These are phyloP conservation scores for Mustela lutreola DNA, from an alignment of 2,113 vertebrate genomes.

Conservation along the genomic window DNA sequence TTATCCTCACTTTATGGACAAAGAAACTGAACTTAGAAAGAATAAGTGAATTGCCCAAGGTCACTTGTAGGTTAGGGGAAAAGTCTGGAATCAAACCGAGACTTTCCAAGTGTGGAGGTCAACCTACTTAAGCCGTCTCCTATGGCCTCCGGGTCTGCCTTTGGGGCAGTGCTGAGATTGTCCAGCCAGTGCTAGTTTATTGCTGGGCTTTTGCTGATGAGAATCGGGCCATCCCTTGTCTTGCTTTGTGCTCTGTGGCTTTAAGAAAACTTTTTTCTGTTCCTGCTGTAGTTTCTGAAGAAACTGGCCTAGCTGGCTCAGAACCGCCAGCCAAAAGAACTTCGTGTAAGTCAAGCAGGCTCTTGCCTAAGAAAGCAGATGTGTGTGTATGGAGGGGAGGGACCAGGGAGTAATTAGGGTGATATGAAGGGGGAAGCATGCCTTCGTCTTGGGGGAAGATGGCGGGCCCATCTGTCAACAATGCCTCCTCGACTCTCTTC, in stretches of 20 bases:
- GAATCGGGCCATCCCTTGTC: not conserved
- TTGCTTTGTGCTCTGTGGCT: constrained; percentile 26
- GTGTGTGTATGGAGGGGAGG: constrained; percentile 55
- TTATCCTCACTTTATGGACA: not conserved
- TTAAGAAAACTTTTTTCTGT: constrained; percentile 61
- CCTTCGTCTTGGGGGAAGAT: constrained; percentile 37
- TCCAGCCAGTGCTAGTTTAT: too few relatives aligned
- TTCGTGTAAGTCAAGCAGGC: constrained; percentile 61
- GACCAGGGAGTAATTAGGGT: constrained; percentile 50
- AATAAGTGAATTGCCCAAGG: not conserved
- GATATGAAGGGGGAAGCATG: not conserved
- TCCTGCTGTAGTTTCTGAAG: constrained; percentile 62
- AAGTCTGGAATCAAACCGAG: not conserved
- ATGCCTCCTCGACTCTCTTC: constrained; percentile 14
- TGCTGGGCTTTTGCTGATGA: not conserved
- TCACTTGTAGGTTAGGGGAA: not conserved
- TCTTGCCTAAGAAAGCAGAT: constrained; percentile 76
- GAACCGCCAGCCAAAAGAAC: constrained; percentile 62
- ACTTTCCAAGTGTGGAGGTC: not conserved
- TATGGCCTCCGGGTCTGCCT: rapidly evolving
- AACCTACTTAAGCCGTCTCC: too few relatives aligned
- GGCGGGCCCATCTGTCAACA: constrained; percentile 59
- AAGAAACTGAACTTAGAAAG: not conserved
- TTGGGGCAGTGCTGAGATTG: not conserved
- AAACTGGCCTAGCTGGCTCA: constrained; percentile 70